Percentiles rank a stretch among this genome's conserved stretches.
phyloP scores from a whole-genome alignment of 2,888 invertebrate genomes.

The Sinohyriopsis cumingii region DNA sequence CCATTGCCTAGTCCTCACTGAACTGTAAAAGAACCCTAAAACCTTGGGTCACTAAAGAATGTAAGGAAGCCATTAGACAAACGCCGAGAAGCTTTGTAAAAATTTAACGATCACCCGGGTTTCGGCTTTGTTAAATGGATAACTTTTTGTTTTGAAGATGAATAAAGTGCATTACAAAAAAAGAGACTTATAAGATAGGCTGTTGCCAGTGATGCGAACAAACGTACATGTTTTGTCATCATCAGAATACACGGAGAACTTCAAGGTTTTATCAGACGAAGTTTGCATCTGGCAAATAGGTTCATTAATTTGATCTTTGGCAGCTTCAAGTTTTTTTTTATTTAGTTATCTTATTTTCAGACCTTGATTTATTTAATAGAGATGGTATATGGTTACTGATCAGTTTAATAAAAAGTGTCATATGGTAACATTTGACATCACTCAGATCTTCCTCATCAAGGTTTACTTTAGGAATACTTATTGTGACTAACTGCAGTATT shows the following conservation, averaged over 20 bases:
- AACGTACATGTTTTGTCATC: background rate
- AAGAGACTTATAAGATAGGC: background rate
- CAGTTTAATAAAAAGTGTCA: constrained; percentile 2
- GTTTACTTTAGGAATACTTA: no score
- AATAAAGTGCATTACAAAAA: no score
- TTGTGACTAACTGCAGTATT: no score
- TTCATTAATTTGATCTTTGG: background rate
- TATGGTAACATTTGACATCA: constrained; percentile 3
- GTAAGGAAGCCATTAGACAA: no score
- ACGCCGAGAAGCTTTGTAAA: no score
- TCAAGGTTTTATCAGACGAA: no score
- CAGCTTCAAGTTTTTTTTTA: constrained; percentile 1
- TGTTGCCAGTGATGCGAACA: background rate
- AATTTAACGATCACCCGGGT: no score
- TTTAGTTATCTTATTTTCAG: background rate
- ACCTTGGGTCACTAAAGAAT: no score
- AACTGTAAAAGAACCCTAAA: no score
- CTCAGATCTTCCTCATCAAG: background rate
- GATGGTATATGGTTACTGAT: constrained; percentile 1
- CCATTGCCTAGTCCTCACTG: no score
- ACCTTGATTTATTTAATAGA: background rate
- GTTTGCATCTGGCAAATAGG: background rate
- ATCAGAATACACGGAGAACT: no score
- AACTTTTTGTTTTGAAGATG: background rate
- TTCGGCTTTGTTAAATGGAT: background rate